Percentiles rank a stretch among this genome's conserved stretches.
Conservation (phyloP, 2,113 vertebrate species). For the Symphodus melops region DNA sequence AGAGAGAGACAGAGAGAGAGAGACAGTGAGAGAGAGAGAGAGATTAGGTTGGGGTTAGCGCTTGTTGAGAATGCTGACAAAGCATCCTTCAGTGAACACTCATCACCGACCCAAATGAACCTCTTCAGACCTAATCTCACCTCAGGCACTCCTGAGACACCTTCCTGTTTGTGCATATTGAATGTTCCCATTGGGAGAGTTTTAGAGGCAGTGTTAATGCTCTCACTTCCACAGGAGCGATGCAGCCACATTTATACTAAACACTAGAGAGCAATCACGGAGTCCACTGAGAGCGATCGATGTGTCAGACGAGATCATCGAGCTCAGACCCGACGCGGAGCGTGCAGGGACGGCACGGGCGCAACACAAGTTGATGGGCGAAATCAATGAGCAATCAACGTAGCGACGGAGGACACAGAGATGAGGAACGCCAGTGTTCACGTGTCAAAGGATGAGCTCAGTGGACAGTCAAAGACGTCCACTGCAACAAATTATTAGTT, state of each 20-base stretch:
- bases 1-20: background rate
- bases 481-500: background rate
- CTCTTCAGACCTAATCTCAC: slow-evolving; percentile 51
- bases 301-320: slow-evolving; percentile 9
- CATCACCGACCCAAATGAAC: slow-evolving; percentile 53
- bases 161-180: slow-evolving; percentile 15
- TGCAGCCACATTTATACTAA: background rate
- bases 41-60: slow-evolving; percentile 45
- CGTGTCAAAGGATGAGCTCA: background rate
- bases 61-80: slow-evolving; percentile 54
- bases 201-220: slow-evolving; percentile 21
- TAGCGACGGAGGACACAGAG: background rate
- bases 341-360: background rate
- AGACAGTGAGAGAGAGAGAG: background rate
- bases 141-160: slow-evolving; percentile 40
- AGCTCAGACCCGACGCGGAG: background rate
- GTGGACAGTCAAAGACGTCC: background rate
- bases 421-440: background rate
- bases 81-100: slow-evolving; percentile 45
- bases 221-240: slow-evolving; percentile 4
- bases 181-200: slow-evolving; percentile 27
- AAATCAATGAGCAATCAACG: slow-evolving; percentile 1
- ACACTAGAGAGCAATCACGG: background rate
- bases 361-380: slow-evolving; percentile 2
- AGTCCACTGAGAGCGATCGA: background rate